Evolutionary conservation across 1,140 invertebrate genomes (phyloP), one percentile per base, ranked within the genome.

Genomic region (Procambarus virginalis): DNA sequence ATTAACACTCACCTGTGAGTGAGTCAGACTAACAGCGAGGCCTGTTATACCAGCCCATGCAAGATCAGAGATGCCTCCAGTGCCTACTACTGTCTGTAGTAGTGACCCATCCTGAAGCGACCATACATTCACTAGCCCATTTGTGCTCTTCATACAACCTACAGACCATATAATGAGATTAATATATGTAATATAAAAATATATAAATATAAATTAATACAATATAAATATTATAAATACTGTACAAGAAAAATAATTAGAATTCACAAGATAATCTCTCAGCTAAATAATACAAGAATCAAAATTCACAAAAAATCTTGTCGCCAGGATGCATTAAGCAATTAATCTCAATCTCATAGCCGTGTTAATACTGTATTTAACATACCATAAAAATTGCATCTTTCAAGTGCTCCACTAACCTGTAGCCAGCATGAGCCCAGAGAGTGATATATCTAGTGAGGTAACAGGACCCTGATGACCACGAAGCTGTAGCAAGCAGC

Each of bases 121-220:
- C 96, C 96, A 96, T 46, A 96, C 94, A 92, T 96, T 96, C 4
- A 96, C 93, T 92, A 95, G 94, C 14, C 95, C 95, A 92, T 94
- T 95, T 14, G 93, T 93, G 68, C 94, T 93, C 92, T 94, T 94
- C 60, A 79, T 51, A 58, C 89, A 90, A 17, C 89, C 89, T 90
- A 64, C 34, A 34, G 34, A 34, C 34, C 34, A 34, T 34, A 34
- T 34, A 34, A 34, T 34, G 48, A 75, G 46, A 76, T 45, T 34
- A 22, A 82, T 14, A 58, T 46, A 49, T 8, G 46, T 34, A 34
- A 34, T 34, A 34, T 14, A 12, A 46, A 68, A 68, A 34, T 34
- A 34, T 34, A 34, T 34, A 34, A 34, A 34, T 34, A 34, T 34
- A 34, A 34, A 34, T 34, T 34, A 34, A 34, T 34, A 34, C 34